Percentiles rank a stretch among this genome's conserved stretches.
Conservation (phyloP, 2,113 vertebrate genomes). For the Vombatus ursinus region DNA sequence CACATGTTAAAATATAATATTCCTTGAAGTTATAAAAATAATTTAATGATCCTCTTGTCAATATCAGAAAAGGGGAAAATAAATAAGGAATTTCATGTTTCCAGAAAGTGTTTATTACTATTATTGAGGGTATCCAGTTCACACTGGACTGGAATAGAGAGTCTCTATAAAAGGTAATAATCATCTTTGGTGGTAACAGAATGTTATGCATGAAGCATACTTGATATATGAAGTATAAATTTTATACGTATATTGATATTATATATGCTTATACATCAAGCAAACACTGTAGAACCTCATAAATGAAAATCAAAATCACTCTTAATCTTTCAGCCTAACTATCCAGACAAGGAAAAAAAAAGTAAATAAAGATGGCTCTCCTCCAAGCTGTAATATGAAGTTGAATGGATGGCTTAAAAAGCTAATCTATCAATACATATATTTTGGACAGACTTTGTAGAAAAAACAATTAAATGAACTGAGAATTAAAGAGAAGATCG, state of each 20-base stretch:
- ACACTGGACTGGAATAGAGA: not conserved
- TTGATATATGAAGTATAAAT: not conserved
- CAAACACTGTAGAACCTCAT: not conserved
- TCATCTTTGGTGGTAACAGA: not conserved
- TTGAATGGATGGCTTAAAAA: not conserved
- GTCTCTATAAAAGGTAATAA: not conserved
- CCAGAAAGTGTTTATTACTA: not conserved
- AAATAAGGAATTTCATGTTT: not conserved
- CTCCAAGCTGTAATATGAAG: not conserved
- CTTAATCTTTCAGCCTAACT: not conserved
- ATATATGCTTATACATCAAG: not conserved
- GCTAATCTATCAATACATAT: not conserved
- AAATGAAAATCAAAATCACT: not conserved
- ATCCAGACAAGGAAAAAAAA: not conserved
- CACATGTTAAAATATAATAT: not conserved
- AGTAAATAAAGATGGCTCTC: not conserved
- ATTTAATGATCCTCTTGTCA: not conserved
- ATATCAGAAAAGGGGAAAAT: not conserved
- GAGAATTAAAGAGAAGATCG: not conserved
- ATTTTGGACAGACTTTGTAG: not conserved
- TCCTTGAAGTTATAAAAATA: not conserved
- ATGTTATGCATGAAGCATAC: not conserved
- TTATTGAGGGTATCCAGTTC: not conserved
- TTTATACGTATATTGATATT: not conserved
- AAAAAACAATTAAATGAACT: not conserved